Conservation (phyloP, 2,113 vertebrate genomes). For the Tricholaema leucomelas region DNA sequence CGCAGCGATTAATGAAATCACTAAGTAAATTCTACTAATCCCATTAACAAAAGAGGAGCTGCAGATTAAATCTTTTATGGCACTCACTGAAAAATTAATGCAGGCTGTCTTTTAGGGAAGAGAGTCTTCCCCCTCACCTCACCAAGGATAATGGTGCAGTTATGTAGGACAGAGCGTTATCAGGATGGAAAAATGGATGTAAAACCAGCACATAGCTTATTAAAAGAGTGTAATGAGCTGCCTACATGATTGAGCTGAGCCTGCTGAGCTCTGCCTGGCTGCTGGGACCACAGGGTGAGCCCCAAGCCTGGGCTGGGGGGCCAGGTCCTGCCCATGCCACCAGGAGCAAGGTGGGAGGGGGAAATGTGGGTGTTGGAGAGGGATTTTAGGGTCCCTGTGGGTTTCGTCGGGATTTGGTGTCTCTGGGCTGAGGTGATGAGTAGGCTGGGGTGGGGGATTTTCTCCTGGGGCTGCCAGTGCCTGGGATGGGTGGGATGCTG, state of each 20-base stretch:
- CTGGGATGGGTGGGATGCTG: not conserved
- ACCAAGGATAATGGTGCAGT: not conserved
- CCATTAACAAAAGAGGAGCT: slow-evolving; percentile 54
- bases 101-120: slow-evolving; percentile 36
- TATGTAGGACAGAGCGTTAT: slow-evolving; percentile 11
- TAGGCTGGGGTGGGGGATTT: not conserved
- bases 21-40: slow-evolving; percentile 65
- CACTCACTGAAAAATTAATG: slow-evolving; percentile 49
- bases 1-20: slow-evolving; percentile 47
- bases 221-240: slow-evolving; percentile 55
- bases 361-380: accelerated
- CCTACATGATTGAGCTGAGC: not conserved
- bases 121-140: slow-evolving; percentile 28
- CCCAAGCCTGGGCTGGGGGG: not conserved
- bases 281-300: not conserved
- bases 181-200: slow-evolving; percentile 32
- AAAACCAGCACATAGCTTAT: slow-evolving; percentile 31
- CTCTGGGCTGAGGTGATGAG: not conserved
- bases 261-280: not conserved
- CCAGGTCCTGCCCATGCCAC: not conserved
- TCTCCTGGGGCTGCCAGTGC: not conserved
- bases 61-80: slow-evolving; percentile 61
- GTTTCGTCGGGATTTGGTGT: not conserved
- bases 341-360: not conserved
- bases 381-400: not conserved